phyloP scores from a whole-genome alignment of 1,140 invertebrate species.

The Tenebrio molitor region DNA sequence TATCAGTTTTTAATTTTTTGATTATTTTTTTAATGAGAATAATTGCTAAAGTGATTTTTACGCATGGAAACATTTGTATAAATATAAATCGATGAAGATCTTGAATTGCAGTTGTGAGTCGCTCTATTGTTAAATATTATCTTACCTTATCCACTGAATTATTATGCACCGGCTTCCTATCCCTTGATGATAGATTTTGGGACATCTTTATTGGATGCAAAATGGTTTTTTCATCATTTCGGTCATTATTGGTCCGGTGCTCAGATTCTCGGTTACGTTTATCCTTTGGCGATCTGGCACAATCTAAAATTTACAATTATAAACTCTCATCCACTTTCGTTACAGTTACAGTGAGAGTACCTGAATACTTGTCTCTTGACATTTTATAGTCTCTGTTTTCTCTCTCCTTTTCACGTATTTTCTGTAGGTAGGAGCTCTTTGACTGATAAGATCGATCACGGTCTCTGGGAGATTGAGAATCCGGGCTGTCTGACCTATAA shows the following conservation, averaged over 20 bases:
- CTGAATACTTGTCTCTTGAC: conserved; percentile 88
- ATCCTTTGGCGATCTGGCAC: conserved; percentile 85
- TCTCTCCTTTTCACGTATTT: conserved; percentile 89
- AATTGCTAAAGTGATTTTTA: too few relatives aligned
- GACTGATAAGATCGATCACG: conserved; percentile 81
- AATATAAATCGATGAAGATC: too few relatives aligned
- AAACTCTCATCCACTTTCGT: neutral
- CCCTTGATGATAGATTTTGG: conserved; percentile 72
- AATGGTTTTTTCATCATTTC: conserved; percentile 81
- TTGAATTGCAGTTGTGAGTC: too few relatives aligned
- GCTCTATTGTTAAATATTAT: too few relatives aligned
- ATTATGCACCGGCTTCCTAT: conserved; percentile 74
- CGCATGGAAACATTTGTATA: too few relatives aligned
- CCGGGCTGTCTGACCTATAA: conserved; percentile 80
- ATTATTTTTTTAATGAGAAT: too few relatives aligned
- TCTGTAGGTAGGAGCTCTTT: conserved; percentile 84
- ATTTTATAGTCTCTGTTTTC: conserved; percentile 91
- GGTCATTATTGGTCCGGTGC: conserved; percentile 87
- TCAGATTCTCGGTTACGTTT: conserved; percentile 86
- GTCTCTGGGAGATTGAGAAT: conserved; percentile 78
- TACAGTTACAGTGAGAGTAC: conserved; percentile 67
- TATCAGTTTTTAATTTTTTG: too few relatives aligned
- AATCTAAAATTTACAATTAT: conserved; percentile 71
- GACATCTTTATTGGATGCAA: conserved; percentile 75
- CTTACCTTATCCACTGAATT: conserved; percentile 72